These are phyloP conservation scores for Chauna torquata DNA, from an alignment of 2,113 vertebrate genomes.

Conservation along the genomic window DNA sequence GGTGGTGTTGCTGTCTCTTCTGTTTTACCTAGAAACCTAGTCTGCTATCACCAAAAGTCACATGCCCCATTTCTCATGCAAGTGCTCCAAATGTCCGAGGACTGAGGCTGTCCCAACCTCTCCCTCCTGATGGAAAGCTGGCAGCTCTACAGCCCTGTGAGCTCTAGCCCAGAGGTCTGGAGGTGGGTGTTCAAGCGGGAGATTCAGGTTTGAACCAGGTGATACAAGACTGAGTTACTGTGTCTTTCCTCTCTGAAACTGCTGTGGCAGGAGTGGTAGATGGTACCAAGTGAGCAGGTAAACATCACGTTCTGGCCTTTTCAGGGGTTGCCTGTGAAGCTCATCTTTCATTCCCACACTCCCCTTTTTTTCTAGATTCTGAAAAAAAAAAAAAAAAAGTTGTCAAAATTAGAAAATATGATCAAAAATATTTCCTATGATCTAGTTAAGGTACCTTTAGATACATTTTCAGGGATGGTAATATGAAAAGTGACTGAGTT, in stretches of 20 bases:
- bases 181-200: neutral
- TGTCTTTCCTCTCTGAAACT: neutral
- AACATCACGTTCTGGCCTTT: neutral
- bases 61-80: accelerated
- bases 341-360: neutral
- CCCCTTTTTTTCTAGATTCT: neutral
- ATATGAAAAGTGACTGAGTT: neutral
- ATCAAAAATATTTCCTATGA: neutral
- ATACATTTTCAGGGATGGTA: neutral
- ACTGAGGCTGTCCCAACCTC: neutral
- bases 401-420: neutral
- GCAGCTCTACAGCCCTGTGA: neutral
- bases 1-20: neutral
- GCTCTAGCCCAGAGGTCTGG: neutral
- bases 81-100: accelerated
- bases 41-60: neutral
- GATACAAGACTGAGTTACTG: neutral
- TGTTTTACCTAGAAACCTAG: neutral
- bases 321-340: neutral
- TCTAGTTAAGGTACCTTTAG: neutral
- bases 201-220: neutral
- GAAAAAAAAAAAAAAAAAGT: neutral
- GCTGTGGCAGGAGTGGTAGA: neutral
- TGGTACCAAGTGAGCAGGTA: neutral
- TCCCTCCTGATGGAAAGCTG: neutral